These are phyloP conservation scores for Rhinichthys osculus DNA, from an alignment of 2,797 vertebrate genomes.

Conservation along the genomic window DNA sequence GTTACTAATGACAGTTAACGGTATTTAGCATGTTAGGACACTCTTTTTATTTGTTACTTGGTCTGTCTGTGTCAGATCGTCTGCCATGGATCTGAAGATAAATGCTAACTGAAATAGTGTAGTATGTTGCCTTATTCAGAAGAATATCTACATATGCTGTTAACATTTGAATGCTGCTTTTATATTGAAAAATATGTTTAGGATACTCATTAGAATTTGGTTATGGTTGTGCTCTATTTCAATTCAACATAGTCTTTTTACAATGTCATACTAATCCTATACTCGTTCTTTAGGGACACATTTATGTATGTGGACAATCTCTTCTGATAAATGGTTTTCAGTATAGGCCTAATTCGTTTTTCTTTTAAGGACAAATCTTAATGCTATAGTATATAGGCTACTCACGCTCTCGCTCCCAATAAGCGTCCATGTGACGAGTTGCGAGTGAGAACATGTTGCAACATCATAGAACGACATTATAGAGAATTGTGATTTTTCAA, in stretches of 20 bases:
- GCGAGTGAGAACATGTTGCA: not conserved
- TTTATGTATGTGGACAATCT: not conserved
- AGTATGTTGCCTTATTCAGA: not conserved
- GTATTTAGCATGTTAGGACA: not conserved
- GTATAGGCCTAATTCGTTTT: not conserved
- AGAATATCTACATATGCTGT: not conserved
- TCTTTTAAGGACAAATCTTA: not conserved
- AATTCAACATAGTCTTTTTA: not conserved
- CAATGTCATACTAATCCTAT: not conserved
- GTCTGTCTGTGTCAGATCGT: not conserved
- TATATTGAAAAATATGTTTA: not conserved
- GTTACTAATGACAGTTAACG: slow-evolving; percentile 20
- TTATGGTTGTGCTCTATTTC: not conserved
- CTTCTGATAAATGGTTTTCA: not conserved
- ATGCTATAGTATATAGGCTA: not conserved
- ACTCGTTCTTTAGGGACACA: not conserved
- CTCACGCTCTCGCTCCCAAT: not conserved
- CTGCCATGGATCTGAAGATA: too few relatives aligned
- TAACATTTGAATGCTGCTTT: not conserved
- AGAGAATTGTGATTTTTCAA: not conserved
- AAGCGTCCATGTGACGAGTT: not conserved
- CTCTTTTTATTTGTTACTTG: not conserved
- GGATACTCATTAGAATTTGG: not conserved
- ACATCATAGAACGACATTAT: not conserved
- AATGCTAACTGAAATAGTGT: not conserved